phyloP scores from a whole-genome alignment of 2,888 invertebrate genomes.

The Cephonodes hylas region DNA sequence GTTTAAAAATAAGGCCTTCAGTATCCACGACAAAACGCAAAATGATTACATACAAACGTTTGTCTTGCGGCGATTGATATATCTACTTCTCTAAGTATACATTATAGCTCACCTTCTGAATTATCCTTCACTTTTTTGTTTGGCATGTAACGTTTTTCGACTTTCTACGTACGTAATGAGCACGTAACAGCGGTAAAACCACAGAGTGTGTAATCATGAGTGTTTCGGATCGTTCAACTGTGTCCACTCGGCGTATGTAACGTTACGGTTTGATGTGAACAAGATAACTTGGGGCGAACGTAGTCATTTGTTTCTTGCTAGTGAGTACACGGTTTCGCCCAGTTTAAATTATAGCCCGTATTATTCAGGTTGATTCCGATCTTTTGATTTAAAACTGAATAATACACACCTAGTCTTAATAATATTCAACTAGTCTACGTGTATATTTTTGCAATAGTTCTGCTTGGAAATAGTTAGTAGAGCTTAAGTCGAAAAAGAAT shows the following conservation, averaged over 20 bases:
- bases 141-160: conserved; percentile 9
- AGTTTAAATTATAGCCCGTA: not conserved
- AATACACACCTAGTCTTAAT: too few species aligned
- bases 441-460: too few species aligned
- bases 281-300: not conserved
- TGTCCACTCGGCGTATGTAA: conserved; percentile 24
- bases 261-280: conserved; percentile 25
- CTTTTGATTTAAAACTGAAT: too few species aligned
- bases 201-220: conserved; percentile 32
- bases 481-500: too few species aligned
- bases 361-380: too few species aligned
- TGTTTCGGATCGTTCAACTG: conserved; percentile 41
- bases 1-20: too few species aligned
- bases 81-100: too few species aligned
- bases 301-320: not conserved
- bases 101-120: not conserved
- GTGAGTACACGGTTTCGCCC: not conserved
- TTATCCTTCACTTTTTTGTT: not conserved
- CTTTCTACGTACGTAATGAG: conserved; percentile 32
- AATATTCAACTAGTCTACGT: too few species aligned
- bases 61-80: too few species aligned
- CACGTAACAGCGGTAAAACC: conserved; percentile 36
- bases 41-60: too few species aligned
- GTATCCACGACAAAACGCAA: too few species aligned
- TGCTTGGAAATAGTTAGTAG: too few species aligned